Evolutionary conservation across 2,113 vertebrate species (phyloP), one percentile per base, ranked within the genome.

Genomic region (Mirounga angustirostris): DNA sequence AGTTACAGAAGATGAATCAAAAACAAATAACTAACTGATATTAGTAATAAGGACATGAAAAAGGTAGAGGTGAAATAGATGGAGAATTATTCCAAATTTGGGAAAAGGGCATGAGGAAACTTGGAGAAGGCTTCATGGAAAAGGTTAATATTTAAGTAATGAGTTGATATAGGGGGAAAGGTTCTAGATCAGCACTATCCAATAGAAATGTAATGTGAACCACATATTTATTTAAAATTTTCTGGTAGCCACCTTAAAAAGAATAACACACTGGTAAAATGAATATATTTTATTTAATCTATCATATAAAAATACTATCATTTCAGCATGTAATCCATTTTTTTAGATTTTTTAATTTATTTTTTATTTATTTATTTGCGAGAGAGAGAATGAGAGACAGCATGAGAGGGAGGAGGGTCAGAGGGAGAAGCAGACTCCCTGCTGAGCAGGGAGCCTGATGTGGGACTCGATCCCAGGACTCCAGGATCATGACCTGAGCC

Each of bases 111-210:
- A 54, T 78, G 22, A 76, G 22, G 28, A 91, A 84, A 43, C 59
- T 61, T 96, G 61, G 50, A 61, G 30, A 86, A 93, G 18, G 21
- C 46, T 63, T 93, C 36, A n/a, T 93, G 21, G 30, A 63, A 79
- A 15, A 80, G 50, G 63, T 82, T 96, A 59, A 56, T 86, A 82
- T 83, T 94, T 95, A 81, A 89, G 22, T 92, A 65, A 79, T 94
- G 24, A 89, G 26, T 91, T 91, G 91, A 89, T 95, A n/a, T 0
- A 24, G 43, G 2, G 50, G 11, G 15, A 83, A 79, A 19, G 7
- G 13, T 65, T 93, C 7, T 92, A 79, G n/a, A 65, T 95, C 22
- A 91, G 46, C 36, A 86, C 33, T 85, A 19, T 81, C 9, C 40
- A 54, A 26, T 80, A 80, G 43, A 95, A 96, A 59, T 92, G 19